A percentile compares a stretch with the other conserved stretches of the same genome.
Conservation (phyloP, 2,888 invertebrate genomes). For the Anaspis maculata region DNA sequence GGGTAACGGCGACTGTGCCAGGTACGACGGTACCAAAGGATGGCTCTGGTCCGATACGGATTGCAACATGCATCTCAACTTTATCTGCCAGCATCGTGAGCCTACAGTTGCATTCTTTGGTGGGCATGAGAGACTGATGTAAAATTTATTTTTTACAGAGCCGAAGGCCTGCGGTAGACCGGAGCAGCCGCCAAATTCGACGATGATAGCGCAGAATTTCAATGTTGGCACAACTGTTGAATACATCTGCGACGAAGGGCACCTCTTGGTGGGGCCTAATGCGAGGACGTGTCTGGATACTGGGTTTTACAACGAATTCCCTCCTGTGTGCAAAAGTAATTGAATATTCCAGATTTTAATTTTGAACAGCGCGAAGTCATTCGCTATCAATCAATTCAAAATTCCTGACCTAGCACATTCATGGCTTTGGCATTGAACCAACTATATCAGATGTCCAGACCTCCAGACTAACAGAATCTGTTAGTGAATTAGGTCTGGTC, state of each 20-base stretch:
- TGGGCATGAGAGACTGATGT: too few relatives aligned
- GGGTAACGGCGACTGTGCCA: conserved; percentile 74
- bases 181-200: conserved; percentile 89
- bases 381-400: too few relatives aligned
- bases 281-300: conserved; percentile 79
- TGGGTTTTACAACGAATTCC: conserved; percentile 89
- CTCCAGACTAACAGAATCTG: too few relatives aligned
- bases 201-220: conserved; percentile 68
- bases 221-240: conserved; percentile 77
- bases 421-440: not conserved
- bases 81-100: conserved; percentile 91
- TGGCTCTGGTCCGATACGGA: conserved; percentile 94
- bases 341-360: too few relatives aligned
- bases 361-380: too few relatives aligned
- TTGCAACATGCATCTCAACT: conserved; percentile 75
- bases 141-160: conserved; percentile 52
- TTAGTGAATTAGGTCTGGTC: too few relatives aligned
- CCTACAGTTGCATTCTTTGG: too few relatives aligned
- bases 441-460: conserved; percentile 1
- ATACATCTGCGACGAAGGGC: conserved; percentile 79
- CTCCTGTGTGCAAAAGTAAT: conserved; percentile 89
- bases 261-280: conserved; percentile 77
- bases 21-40: conserved; percentile 87
- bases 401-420: too few relatives aligned
- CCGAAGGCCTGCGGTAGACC: conserved; percentile 87